Percentiles rank a stretch among this genome's conserved stretches.
Conservation (phyloP, 1,140 invertebrate species). For the Diploscapter pachys region DNA sequence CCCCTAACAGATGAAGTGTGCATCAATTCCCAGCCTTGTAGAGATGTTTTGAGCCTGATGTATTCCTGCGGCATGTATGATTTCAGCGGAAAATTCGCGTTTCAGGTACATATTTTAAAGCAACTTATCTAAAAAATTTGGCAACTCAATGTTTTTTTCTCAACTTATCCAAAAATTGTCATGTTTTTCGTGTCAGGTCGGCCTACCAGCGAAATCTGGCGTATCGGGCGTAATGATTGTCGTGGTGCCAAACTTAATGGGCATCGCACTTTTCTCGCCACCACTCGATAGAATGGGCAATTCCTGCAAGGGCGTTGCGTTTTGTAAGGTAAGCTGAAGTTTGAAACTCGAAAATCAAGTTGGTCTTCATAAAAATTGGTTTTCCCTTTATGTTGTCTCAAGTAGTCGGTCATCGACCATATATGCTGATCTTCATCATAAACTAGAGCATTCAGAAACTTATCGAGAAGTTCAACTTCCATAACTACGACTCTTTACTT, state of each 20-base stretch:
- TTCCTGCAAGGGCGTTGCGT: slow-evolving; percentile 82
- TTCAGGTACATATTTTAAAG: slow-evolving; percentile 67
- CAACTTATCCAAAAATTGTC: neutral
- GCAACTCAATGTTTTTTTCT: neutral
- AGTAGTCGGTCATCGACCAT: too few relatives aligned
- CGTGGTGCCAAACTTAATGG: slow-evolving; percentile 94
- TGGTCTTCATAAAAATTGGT: slow-evolving; percentile 6
- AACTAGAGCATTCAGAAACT: slow-evolving; percentile 66
- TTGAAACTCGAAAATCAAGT: neutral
- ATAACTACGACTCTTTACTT: slow-evolving; percentile 90
- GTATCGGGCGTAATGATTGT: slow-evolving; percentile 87
- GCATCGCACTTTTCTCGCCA: slow-evolving; percentile 89
- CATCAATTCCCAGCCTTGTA: slow-evolving; percentile 59
- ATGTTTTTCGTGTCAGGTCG: slow-evolving; percentile 63
- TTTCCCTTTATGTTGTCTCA: too few relatives aligned
- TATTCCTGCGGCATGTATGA: slow-evolving; percentile 93
- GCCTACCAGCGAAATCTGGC: slow-evolving; percentile 91
- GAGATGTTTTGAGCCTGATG: slow-evolving; percentile 73
- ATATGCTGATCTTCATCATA: neutral
- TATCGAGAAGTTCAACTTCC: slow-evolving; percentile 86
- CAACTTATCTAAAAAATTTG: neutral
- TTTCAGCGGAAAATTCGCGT: slow-evolving; percentile 96
- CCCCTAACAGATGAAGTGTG: slow-evolving; percentile 91
- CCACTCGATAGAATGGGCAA: slow-evolving; percentile 83
- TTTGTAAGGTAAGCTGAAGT: slow-evolving; percentile 64